Evolutionary conservation across 2,888 invertebrate species (phyloP).

Genomic region (Drosophila pseudotalamancana): DNA sequence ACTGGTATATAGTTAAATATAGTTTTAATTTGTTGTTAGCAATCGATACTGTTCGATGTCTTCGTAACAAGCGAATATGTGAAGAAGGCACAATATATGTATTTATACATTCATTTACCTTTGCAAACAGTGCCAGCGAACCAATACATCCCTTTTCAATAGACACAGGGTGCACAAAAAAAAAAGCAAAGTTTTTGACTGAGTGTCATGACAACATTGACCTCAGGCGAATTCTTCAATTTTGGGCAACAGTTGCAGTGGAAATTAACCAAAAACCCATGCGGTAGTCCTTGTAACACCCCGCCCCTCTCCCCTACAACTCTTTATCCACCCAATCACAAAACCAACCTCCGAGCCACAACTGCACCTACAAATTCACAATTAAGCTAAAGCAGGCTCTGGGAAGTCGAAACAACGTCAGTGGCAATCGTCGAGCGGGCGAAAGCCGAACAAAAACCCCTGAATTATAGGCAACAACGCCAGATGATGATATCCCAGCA

Average conservation of each 20-base stretch:
- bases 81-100: too few relatives aligned
- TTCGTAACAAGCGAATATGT: too few relatives aligned
- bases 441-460: conserved; percentile 3
- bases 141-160: not conserved
- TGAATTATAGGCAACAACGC: conserved; percentile 42
- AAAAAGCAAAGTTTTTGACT: conserved; percentile 28
- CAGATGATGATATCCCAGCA: conserved; percentile 51
- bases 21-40: too few relatives aligned
- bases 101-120: not conserved
- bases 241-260: conserved; percentile 48
- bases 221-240: conserved; percentile 56
- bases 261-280: conserved; percentile 26
- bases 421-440: conserved; percentile 16
- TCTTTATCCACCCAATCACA: not conserved
- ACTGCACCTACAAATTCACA: conserved; percentile 31
- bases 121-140: not conserved
- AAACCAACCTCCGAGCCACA: not conserved
- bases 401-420: conserved; percentile 19
- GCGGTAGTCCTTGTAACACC: conserved; percentile 5
- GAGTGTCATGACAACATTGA: conserved; percentile 73
- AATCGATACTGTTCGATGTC: not conserved
- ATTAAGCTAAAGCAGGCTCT: conserved; percentile 28
- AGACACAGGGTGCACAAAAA: not conserved
- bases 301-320: not conserved
- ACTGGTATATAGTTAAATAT: too few relatives aligned